Conservation (phyloP, 2,113 vertebrate genomes). For the Hippolais icterina region DNA sequence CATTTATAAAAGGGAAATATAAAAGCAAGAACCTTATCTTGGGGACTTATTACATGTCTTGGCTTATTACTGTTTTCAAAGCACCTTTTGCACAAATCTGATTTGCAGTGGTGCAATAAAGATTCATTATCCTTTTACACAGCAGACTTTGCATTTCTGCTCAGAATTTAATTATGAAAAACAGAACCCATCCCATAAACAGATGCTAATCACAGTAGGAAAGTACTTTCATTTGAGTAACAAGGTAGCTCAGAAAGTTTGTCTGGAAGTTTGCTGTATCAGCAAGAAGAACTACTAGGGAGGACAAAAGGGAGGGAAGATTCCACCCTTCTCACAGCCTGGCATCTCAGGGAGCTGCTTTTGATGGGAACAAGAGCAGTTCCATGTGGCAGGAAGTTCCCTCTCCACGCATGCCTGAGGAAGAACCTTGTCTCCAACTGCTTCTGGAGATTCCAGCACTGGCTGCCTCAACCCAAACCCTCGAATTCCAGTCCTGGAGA, state of each 20-base stretch:
- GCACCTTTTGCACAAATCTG: conserved; percentile 76
- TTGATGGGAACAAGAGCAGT: not conserved
- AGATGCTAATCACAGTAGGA: conserved; percentile 69
- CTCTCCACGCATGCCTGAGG: accelerated
- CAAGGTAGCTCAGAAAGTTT: conserved; percentile 56
- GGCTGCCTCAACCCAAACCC: not conserved
- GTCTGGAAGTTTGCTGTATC: not conserved
- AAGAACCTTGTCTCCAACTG: not conserved
- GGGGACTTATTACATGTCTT: conserved; percentile 71
- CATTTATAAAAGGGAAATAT: conserved; percentile 72
- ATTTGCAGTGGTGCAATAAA: conserved; percentile 77
- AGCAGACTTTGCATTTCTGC: conserved; percentile 72
- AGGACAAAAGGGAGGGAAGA: not conserved
- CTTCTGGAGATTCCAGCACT: not conserved
- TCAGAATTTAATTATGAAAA: conserved; percentile 74
- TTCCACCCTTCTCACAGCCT: not conserved
- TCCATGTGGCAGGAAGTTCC: not conserved
- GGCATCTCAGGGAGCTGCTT: not conserved
- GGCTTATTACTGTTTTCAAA: conserved; percentile 75
- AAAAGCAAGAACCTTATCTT: conserved; percentile 64
- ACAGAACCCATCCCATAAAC: conserved; percentile 73
- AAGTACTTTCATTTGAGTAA: conserved; percentile 61
- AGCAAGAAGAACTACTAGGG: not conserved
- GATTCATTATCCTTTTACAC: conserved; percentile 76
- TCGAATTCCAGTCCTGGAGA: not conserved